phyloP scores from a whole-genome alignment of 2,888 invertebrate species.

The Phoenoteleia sp. region DNA sequence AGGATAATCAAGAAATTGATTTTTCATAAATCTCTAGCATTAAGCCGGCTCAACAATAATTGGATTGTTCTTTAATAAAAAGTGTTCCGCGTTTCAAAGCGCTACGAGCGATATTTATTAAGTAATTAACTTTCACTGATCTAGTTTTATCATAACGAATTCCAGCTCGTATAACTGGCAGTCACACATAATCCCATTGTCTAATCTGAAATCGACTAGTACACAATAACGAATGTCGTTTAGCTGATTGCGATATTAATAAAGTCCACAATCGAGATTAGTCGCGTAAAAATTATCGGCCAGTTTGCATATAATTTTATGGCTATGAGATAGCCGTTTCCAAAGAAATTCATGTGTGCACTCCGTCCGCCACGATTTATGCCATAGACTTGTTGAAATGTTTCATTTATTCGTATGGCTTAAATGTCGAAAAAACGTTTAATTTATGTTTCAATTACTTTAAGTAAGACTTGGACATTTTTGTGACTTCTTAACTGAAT shows the following conservation, averaged over 20 bases:
- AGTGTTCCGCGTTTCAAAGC: slow-evolving; percentile 22
- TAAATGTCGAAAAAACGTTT: slow-evolving; percentile 15
- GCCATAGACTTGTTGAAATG: slow-evolving; percentile 43
- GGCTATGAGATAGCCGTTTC: not conserved
- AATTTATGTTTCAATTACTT: slow-evolving; percentile 17
- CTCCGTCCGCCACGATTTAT: slow-evolving; percentile 31
- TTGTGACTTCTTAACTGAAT: slow-evolving; percentile 10
- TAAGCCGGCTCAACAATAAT: slow-evolving; percentile 1
- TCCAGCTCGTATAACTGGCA: slow-evolving; percentile 29
- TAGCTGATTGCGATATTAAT: slow-evolving; percentile 38
- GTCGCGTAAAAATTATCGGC: slow-evolving; percentile 25
- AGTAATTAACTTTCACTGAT: slow-evolving; percentile 56
- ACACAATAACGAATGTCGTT: slow-evolving; percentile 46
- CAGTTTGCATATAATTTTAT: slow-evolving; percentile 45
- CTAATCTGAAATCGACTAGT: slow-evolving; percentile 33
- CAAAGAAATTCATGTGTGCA: slow-evolving; percentile 11
- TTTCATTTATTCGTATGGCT: slow-evolving; percentile 25
- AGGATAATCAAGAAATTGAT: slow-evolving; percentile 12
- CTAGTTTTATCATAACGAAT: slow-evolving; percentile 41
- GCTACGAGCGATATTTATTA: slow-evolving; percentile 11
- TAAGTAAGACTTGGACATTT: slow-evolving; percentile 12
- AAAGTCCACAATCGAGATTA: slow-evolving; percentile 30
- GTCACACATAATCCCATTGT: slow-evolving; percentile 34
- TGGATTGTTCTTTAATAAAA: slow-evolving; percentile 34
- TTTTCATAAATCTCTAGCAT: slow-evolving; percentile 19